Evolutionary conservation across 2,888 invertebrate species (phyloP).

Genomic region (Perizoma affinitatum): DNA sequence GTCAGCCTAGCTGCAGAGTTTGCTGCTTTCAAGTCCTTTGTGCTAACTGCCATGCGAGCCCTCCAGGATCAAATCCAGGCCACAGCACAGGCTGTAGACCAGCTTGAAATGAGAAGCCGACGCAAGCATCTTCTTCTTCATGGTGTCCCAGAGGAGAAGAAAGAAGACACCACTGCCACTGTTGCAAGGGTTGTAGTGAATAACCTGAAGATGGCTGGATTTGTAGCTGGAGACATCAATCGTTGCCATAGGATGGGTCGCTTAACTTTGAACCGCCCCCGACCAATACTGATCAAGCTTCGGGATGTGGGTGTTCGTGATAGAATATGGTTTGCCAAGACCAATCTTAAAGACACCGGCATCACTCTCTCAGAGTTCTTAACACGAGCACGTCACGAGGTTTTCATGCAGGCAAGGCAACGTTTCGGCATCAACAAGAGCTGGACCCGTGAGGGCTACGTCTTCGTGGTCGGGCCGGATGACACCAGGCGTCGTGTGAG

Average conservation of each 20-base stretch:
- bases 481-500: conserved; percentile 1
- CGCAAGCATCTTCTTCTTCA: conserved; percentile 13
- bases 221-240: conserved; percentile 1
- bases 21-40: background rate
- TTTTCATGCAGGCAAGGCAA: too few species aligned
- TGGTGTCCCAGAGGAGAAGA: conserved; percentile 6
- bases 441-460: conserved; percentile 5
- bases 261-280: conserved; percentile 2
- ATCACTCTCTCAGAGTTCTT: conserved; percentile 11
- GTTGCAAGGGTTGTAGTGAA: conserved; percentile 2
- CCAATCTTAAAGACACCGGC: background rate
- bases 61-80: conserved; percentile 5
- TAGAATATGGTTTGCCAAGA: background rate
- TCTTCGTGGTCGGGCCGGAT: conserved; percentile 7
- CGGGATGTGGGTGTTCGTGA: conserved; percentile 3
- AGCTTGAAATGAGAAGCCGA: conserved; percentile 9
- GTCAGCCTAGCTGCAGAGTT: background rate
- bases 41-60: conserved; percentile 1
- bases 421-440: background rate
- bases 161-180: background rate
- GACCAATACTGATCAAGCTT: conserved; percentile 5
- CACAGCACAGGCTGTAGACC: conserved; percentile 5
- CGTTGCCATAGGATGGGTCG: conserved; percentile 17
- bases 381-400: background rate
- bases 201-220: background rate